Base-by-base conservation (phyloP, 1,140 invertebrate species). In the Drosophila aff. region DNA sequence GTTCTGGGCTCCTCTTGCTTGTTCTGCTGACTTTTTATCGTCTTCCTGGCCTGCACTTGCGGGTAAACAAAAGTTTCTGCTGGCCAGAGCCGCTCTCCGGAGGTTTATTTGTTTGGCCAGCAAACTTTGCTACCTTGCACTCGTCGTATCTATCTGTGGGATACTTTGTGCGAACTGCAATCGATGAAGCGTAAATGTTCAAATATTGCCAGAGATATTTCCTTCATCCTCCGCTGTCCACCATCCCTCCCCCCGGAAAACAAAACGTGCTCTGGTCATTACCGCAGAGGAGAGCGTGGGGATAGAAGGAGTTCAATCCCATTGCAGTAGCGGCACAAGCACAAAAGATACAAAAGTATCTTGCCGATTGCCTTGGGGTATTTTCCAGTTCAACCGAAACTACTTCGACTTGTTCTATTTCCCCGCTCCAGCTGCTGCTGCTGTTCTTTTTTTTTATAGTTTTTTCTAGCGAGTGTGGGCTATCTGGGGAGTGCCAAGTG, bases 151-250 rank as follows among this genome's bases (percentile, higher is more conserved):
- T 73, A 69, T 74, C 74, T 71, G 40, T 10, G 46, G 72, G 77
- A 81, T 84, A 89, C 75, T 76, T 67, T 64, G 41, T 59, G 55
- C 47, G 77, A 63, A 73, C 68, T 75, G 79, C 71, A 90, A 90
- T 90, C 85, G 85, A 90, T 90, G 85, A 90, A 90, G 85, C 85
- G 85, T 90, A 90, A 90, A 90, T 90, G 85, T 90, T 90, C 85
- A 89, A 89, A 89, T 90, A 79, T 82, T 79, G 65, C 73, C 62
- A 58, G 28, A 77, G 75, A 81, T 81, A 78, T 76, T 81, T 76
- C 63, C 50, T 6, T 36, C 33, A 23, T 31, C 53, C 64, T 18
- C 26, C 31, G 0, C 50, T 36, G n/a, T 16, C 49, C 8, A 13
- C 26, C 26, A 26, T 26, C 26, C n/a, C 38, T 26, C 26, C n/a